These are phyloP conservation scores for Lepilemur septentrionalis DNA, from an alignment of 2,797 vertebrate species.

Conservation along the genomic window DNA sequence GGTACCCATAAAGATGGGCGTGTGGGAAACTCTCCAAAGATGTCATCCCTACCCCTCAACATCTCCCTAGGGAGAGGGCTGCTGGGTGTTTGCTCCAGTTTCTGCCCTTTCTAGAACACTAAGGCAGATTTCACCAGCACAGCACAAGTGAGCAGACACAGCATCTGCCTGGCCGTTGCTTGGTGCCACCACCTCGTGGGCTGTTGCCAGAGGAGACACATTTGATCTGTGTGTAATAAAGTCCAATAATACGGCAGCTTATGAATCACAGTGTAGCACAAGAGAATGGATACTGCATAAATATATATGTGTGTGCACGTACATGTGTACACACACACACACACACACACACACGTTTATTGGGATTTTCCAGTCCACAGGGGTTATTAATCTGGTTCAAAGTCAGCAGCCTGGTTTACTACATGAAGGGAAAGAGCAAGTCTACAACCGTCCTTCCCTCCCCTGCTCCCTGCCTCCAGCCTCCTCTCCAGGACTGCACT, in stretches of 20 bases:
- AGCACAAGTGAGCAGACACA: slow-evolving; percentile 49
- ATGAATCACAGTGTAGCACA: slow-evolving; percentile 81
- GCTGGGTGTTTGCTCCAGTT: background rate
- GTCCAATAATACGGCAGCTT: slow-evolving; percentile 76
- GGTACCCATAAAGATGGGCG: background rate
- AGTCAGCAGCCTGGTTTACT: slow-evolving; percentile 83
- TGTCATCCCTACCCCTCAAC: background rate
- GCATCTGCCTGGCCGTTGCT: background rate
- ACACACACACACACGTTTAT: background rate
- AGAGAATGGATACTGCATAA: slow-evolving; percentile 74
- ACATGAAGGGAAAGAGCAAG: slow-evolving; percentile 84
- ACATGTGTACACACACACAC: background rate
- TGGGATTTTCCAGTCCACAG: slow-evolving; percentile 79
- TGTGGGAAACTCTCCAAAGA: background rate
- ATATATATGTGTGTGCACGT: background rate
- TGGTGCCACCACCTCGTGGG: slow-evolving; percentile 67
- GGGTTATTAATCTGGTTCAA: slow-evolving; percentile 85
- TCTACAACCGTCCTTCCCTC: slow-evolving; percentile 77
- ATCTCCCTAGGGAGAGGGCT: background rate
- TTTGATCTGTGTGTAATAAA: slow-evolving; percentile 87
- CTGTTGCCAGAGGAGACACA: slow-evolving; percentile 69
- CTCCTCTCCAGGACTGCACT: slow-evolving; percentile 83
- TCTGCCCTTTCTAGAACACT: background rate
- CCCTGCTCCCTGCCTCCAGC: slow-evolving; percentile 78
- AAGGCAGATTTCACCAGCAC: background rate